Percentiles rank a stretch among this genome's conserved stretches.
Conservation (phyloP, 2,113 vertebrate genomes). For the Cnemophilus loriae region DNA sequence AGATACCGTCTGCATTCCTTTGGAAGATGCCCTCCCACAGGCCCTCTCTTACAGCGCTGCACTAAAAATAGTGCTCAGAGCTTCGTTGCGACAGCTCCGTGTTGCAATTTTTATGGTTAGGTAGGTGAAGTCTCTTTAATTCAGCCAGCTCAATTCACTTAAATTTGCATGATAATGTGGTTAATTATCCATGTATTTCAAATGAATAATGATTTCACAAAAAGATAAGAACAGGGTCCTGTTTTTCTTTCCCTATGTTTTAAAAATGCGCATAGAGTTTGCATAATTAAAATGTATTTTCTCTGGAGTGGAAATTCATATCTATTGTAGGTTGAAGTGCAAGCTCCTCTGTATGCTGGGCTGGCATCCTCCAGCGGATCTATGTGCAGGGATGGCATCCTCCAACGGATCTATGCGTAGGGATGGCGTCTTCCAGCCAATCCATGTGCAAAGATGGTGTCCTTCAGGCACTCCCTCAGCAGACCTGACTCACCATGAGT, state of each 20-base stretch:
- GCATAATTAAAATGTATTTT: constrained; percentile 20
- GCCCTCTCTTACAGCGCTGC: not conserved
- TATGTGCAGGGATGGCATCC: too few species aligned
- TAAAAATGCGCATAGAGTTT: constrained; percentile 21
- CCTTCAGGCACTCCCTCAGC: not conserved
- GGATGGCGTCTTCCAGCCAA: not conserved
- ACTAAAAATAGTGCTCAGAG: constrained; percentile 37
- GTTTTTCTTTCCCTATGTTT: not conserved
- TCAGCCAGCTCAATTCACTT: constrained; percentile 14
- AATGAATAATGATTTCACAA: constrained; percentile 22
- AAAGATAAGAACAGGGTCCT: constrained; percentile 21
- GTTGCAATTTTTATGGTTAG: constrained; percentile 29
- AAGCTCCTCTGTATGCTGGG: not conserved
- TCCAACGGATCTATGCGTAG: not conserved
- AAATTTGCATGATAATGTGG: constrained; percentile 51
- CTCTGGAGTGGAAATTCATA: not conserved
- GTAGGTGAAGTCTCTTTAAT: constrained; percentile 40
- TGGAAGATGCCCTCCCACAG: constrained; percentile 36
- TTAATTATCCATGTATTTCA: constrained; percentile 53
- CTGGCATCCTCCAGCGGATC: not conserved
- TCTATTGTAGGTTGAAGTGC: not conserved
- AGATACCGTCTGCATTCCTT: constrained; percentile 3
- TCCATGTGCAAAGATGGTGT: not conserved
- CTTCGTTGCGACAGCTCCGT: not conserved
- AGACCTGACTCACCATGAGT: not conserved